These are phyloP conservation scores for Steatocranus sp. DNA, from an alignment of 2,797 vertebrate genomes.

Conservation along the genomic window DNA sequence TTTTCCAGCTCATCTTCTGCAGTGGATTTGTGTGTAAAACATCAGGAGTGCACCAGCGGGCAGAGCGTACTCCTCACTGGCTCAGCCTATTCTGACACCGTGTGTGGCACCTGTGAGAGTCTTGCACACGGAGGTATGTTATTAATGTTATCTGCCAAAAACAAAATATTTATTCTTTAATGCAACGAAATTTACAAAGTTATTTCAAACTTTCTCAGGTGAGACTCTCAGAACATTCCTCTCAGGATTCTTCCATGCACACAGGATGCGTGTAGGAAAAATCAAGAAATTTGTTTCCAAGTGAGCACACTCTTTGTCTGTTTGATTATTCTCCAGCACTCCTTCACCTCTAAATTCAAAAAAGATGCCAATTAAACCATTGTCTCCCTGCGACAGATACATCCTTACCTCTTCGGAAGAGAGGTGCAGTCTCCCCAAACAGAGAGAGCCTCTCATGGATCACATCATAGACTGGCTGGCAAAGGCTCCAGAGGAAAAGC, in stretches of 20 bases:
- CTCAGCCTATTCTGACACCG: constrained; percentile 25
- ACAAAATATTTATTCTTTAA: neutral
- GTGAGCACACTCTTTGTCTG: neutral
- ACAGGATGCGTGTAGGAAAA: constrained; percentile 20
- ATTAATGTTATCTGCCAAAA: neutral
- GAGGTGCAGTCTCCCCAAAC: neutral
- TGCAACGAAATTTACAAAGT: neutral
- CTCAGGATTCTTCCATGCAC: constrained; percentile 23
- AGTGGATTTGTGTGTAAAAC: constrained; percentile 43
- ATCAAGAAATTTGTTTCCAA: constrained; percentile 37
- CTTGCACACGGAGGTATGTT: constrained; percentile 40
- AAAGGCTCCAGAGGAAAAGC: neutral
- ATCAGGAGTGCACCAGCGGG: constrained; percentile 41
- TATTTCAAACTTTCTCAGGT: constrained; percentile 22
- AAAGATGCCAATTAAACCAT: neutral
- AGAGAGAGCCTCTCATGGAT: constrained; percentile 3
- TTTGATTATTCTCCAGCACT: neutral
- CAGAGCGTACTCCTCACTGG: constrained; percentile 31
- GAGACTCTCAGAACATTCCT: constrained; percentile 29
- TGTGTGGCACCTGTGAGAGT: constrained; percentile 65
- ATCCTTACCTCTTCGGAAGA: neutral
- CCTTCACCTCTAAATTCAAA: neutral
- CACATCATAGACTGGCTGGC: constrained; percentile 38
- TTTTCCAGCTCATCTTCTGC: constrained; percentile 62
- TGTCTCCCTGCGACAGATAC: neutral